A percentile compares a stretch with the other conserved stretches of the same genome.
Conservation (phyloP, 2,797 vertebrate genomes). For the Huso huso region DNA sequence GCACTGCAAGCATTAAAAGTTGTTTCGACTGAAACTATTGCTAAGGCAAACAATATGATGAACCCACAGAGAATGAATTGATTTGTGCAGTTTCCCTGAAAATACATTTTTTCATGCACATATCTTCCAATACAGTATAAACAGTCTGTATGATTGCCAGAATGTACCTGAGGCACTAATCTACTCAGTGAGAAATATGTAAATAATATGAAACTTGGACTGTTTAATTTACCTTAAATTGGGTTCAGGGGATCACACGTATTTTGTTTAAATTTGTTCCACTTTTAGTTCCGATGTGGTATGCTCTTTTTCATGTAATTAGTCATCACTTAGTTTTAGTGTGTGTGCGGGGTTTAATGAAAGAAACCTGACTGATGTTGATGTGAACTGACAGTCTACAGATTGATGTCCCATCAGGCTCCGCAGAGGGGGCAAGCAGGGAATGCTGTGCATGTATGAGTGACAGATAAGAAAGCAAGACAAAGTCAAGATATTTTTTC, state of each 20-base stretch:
- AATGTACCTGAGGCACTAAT: too few species aligned
- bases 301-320: slow-evolving; percentile 4
- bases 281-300: not conserved
- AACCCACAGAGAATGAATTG: too few species aligned
- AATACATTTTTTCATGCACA: too few species aligned
- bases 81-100: too few species aligned
- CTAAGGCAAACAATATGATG: too few species aligned
- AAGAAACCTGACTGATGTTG: slow-evolving; percentile 11
- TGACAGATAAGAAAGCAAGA: slow-evolving; percentile 8
- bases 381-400: slow-evolving; percentile 14
- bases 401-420: slow-evolving; percentile 17
- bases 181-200: too few species aligned
- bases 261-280: slow-evolving; percentile 13
- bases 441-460: not conserved
- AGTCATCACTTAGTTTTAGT: slow-evolving; percentile 13
- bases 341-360: slow-evolving; percentile 1
- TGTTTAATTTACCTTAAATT: not conserved
- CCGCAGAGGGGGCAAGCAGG: not conserved
- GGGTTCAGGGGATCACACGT: not conserved
- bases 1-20: too few species aligned
- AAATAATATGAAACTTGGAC: not conserved
- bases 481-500: not conserved
- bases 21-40: too few species aligned
- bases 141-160: too few species aligned
- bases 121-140: too few species aligned